Evolutionary conservation across 1,140 invertebrate species (phyloP), one percentile per base, ranked within the genome.

Genomic region (Drosophila funebris): DNA sequence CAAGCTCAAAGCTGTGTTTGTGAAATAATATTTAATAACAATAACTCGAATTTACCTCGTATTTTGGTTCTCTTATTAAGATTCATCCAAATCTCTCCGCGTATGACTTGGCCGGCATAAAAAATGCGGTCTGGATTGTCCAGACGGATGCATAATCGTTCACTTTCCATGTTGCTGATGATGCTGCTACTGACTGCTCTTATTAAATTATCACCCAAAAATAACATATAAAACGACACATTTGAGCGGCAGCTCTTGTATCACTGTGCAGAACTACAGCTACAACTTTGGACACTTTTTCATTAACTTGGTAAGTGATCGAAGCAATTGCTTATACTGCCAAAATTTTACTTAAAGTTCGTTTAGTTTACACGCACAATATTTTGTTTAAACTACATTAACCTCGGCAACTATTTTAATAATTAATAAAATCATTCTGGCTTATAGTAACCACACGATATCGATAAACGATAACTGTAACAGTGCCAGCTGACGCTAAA

Each of bases 41-140:
- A 13, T 4, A 52, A 44, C 24, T 24, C 0, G 33, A 56, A 90
- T 87, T 89, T 78, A 92, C 91, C 91, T 54, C 89, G 73, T 36
- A 92, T 91, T 72, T 92, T 92, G 4, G 87, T 87, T 37, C 84
- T 77, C 66, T 92, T 92, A 36, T 57, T 80, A 8, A 90, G 52
- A 64, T 87, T 90, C 68, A 92, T 68, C 73, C 82, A 89, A 33
- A 92, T 85, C 48, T 90, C 82, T 16, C 91, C 91, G 24, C 78
- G 75, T 50, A 92, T 90, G 11, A 80, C 78, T 46, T 92, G 79
- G 36, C 91, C 91, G 31, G 79, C 85, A 64, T 82, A 87, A 44
- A 90, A 92, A 22, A 88, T 76, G 6, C 87, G 83, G 4, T 90
- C 81, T 20, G 91, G 70, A 62, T 80, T 90, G 18, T 90, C 87